phyloP scores from a whole-genome alignment of 2,797 vertebrate genomes.

The Lacerta bilineata region DNA sequence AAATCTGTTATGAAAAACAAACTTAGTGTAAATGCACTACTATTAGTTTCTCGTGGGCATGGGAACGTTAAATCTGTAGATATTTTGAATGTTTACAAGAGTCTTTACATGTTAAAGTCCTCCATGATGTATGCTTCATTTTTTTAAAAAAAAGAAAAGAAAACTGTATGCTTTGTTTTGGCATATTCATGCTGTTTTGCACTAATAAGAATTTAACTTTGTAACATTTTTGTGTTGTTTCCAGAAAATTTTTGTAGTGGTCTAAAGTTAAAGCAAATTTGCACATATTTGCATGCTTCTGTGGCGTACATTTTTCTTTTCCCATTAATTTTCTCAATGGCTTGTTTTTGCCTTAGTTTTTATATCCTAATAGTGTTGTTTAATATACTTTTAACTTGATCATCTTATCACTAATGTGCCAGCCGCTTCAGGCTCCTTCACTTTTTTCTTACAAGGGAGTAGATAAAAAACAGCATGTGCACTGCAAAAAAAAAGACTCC shows the following conservation, averaged over 20 bases:
- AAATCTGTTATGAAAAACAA: constrained; percentile 72
- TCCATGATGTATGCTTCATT: constrained; percentile 71
- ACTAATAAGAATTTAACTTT: constrained; percentile 81
- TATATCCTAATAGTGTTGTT: constrained; percentile 69
- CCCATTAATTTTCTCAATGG: constrained; percentile 39
- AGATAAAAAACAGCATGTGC: neutral
- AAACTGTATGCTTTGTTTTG: constrained; percentile 79
- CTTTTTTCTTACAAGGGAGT: constrained; percentile 14
- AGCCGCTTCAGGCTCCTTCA: constrained; percentile 55
- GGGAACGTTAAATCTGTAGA: constrained; percentile 76
- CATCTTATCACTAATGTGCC: constrained; percentile 74
- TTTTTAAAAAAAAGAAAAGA: constrained; percentile 1
- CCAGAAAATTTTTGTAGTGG: constrained; percentile 74
- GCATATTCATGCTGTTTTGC: constrained; percentile 85
- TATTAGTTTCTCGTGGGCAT: constrained; percentile 75
- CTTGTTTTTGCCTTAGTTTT: constrained; percentile 66
- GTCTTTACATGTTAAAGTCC: constrained; percentile 71
- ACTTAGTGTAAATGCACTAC: constrained; percentile 82
- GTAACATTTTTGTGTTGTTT: constrained; percentile 80
- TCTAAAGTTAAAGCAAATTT: constrained; percentile 82
- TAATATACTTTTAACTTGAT: constrained; percentile 68
- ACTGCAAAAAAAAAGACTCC: neutral
- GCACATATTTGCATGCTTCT: constrained; percentile 78
- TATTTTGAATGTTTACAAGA: constrained; percentile 79
- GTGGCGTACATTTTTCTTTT: constrained; percentile 44